Evolutionary conservation across 1,140 invertebrate genomes (phyloP), one percentile per base, ranked within the genome.

Genomic region (Drosophila equinoxialis): DNA sequence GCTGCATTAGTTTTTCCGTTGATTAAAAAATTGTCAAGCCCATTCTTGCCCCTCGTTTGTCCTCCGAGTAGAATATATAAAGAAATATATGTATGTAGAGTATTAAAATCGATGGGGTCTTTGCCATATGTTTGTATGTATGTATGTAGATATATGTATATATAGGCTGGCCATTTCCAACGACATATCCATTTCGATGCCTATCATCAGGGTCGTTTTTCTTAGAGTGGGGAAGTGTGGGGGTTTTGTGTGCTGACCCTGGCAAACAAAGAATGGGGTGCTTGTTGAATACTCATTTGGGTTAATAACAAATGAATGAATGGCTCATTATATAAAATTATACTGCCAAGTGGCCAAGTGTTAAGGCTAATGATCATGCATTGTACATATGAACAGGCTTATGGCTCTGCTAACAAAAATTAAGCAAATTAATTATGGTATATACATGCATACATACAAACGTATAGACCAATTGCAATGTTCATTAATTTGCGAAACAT

Each of bases 301-400:
- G 83, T 39, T 79, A 86, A 82, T 86, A 87, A 87, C 71, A 87
- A 86, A 87, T 79, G 87, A 83, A 79, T 76, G 75, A 76, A 87
- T 82, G 69, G 79, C 51, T 65, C 83, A 82, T 79, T 76, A 86
- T 73, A 74, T 71, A 74, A 65, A 81, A 86, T 75, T 76, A 71
- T 39, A 51, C 57, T 61, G 57, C 67, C 61, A 66, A 42, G 59
- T 60, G 61, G 67, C 65, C 64, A 67, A 68, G 74, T 67, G 65
- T 77, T 78, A 69, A 67, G 78, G 69, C 51, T 67, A 65, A 71
- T 68, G 73, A 69, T 57, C 64, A 69, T 35, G 30, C 58, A 42
- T 57, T 66, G 59, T 35, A 30, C 59, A 54, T 26, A 26, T n/a
- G 1, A 10, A 13, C 5, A n/a, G 30, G n/a, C n/a, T 17, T 37